Evolutionary conservation across 92 coral and sea anemone species (phyloP).

Genomic region (Anthopleura xanthogrammica): DNA sequence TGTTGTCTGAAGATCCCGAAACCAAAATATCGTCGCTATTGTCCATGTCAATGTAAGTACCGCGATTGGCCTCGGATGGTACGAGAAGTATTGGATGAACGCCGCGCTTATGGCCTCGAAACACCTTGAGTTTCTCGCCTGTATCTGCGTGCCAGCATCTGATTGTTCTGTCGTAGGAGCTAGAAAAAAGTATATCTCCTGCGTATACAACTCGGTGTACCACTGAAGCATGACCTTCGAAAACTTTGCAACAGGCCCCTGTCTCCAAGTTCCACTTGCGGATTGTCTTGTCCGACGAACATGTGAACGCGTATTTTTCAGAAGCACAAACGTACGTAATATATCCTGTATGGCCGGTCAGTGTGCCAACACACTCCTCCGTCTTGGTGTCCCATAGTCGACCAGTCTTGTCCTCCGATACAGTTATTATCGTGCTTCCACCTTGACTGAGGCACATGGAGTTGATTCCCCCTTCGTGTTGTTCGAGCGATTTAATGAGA

Average conservation of each 20-base stretch:
- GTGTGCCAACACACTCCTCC: conserved; percentile 76
- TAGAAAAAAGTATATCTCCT: conserved; percentile 85
- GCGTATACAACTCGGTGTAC: conserved; percentile 81
- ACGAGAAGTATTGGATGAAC: conserved; percentile 78
- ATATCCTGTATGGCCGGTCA: conserved; percentile 79
- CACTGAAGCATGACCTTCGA: conserved; percentile 71
- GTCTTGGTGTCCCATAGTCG: conserved; percentile 92
- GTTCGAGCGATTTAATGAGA: conserved; percentile 55
- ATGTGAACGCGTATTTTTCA: conserved; percentile 80
- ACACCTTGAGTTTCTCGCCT: conserved; percentile 78
- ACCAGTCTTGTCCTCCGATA: conserved; percentile 89
- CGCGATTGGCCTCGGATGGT: conserved; percentile 82
- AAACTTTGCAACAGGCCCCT: conserved; percentile 55
- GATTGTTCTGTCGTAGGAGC: conserved; percentile 90
- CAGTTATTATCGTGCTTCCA: conserved; percentile 79
- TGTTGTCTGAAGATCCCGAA: conserved; percentile 87
- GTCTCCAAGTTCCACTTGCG: conserved; percentile 91
- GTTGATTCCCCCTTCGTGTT: conserved; percentile 75
- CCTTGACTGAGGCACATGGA: conserved; percentile 79
- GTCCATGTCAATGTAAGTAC: conserved; percentile 82
- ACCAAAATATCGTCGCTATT: conserved; percentile 85
- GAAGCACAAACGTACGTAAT: conserved; percentile 78
- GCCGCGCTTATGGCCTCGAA: conserved; percentile 79
- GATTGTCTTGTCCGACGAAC: conserved; percentile 87
- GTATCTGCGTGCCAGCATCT: conserved; percentile 91